Percentiles rank a stretch among this genome's conserved stretches.
Evolutionary conservation across 2,797 vertebrate genomes (phyloP).

Genomic region (Cyprinodon diabolis): DNA sequence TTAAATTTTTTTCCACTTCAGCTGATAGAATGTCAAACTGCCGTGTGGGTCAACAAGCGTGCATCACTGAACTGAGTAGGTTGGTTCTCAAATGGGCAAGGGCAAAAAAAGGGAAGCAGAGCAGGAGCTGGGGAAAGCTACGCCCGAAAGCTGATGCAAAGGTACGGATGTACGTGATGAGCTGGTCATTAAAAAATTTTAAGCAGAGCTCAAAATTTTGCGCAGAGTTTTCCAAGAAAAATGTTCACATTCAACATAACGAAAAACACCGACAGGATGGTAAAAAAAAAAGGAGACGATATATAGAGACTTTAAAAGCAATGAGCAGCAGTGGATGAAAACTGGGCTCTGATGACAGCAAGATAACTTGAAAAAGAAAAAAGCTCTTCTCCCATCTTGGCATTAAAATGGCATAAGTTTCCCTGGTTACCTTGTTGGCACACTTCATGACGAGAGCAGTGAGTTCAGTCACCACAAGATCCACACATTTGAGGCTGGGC

Average conservation of each 20-base stretch:
- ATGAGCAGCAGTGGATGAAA: conserved; percentile 46
- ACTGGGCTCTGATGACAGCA: conserved; percentile 38
- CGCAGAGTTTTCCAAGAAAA: not conserved
- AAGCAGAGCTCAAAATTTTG: conserved; percentile 34
- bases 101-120: conserved; percentile 13
- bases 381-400: conserved; percentile 37
- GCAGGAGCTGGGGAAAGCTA: conserved; percentile 16
- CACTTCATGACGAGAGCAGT: conserved; percentile 90
- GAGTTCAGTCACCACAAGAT: conserved; percentile 91
- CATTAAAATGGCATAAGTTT: conserved; percentile 24
- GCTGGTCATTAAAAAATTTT: conserved; percentile 35
- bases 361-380: conserved; percentile 29
- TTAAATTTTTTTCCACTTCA: conserved; percentile 32
- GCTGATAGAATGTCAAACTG: conserved; percentile 38
- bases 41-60: conserved; percentile 43
- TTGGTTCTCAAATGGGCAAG: conserved; percentile 3
- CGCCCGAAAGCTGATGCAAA: conserved; percentile 36
- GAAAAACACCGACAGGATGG: conserved; percentile 10
- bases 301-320: conserved; percentile 33
- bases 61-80: conserved; percentile 4
- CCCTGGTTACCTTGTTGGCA: conserved; percentile 86
- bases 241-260: not conserved
- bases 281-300: not conserved
- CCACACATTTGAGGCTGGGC: conserved; percentile 93
- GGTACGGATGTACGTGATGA: conserved; percentile 24